Evolutionary conservation across 2,888 invertebrate species (phyloP), one percentile per base, ranked within the genome.

Genomic region (Mythimna impura): DNA sequence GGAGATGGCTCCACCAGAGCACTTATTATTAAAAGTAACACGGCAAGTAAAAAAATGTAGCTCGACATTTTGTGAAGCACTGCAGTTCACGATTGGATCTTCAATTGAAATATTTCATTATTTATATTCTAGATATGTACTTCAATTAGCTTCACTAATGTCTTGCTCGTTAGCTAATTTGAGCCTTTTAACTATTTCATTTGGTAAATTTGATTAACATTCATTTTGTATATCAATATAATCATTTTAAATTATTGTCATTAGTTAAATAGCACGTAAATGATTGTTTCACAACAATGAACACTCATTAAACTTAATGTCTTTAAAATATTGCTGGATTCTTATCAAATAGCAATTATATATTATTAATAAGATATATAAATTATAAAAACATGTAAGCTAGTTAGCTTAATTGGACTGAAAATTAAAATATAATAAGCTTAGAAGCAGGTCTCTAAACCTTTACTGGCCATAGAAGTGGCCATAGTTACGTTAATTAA

Each of bases 401-500:
- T 74, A 74, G 68, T 69, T 66, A 77, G 58, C 61, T 68, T 81
- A 81, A 82, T 80, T 74, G 75, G 71, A 63, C 50, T 30, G 40
- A 71, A 69, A 71, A 74, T 73, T 73, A 58, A 64, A 79, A 79
- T 71, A 71, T 74, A 71, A 68, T 70, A 70, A 57, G 25, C 67
- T 68, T 71, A 68, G 70, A 68, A 43, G 36, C 20, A 70, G 34
- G 66, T 69, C 52, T 74, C 22, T 73, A 57, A 72, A n/a, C 66
- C 69, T 73, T 58, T 30, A 25, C 50, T 10, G 54, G 14, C 65
- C 74, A 66, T 79, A 78, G 69, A 73, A 71, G 80, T 69, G 55
- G n/a, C n/a, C 84, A 81, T 60, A 66, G 58, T 72, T 67, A 73
- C 69, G 69, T 66, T 82, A 82, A 82, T 84, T 84, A 82, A 81